Percentiles rank a stretch among this genome's conserved stretches.
phyloP scores from a whole-genome alignment of 2,888 invertebrate species.

The Rhamnusium bicolor region DNA sequence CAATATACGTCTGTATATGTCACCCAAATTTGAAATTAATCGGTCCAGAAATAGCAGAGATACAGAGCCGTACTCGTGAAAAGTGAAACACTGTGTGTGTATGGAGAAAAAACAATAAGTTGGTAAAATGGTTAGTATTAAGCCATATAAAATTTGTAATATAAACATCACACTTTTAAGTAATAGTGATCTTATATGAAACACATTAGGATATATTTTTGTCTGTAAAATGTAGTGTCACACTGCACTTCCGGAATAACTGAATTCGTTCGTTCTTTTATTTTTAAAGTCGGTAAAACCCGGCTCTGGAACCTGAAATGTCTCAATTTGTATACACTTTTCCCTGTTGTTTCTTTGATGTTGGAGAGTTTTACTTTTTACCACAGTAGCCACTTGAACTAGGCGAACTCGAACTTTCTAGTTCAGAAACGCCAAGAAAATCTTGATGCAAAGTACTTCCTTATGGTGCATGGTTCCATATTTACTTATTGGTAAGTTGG shows the following conservation, averaged over 20 bases:
- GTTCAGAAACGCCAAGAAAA: conserved; percentile 68
- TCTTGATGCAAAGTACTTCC: conserved; percentile 68
- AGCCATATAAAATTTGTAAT: background rate
- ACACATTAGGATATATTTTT: background rate
- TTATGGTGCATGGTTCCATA: conserved; percentile 67
- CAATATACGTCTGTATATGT: too few species aligned
- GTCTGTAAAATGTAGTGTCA: conserved; percentile 56
- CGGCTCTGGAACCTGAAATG: conserved; percentile 67
- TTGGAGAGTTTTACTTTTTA: conserved; percentile 69
- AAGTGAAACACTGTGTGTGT: too few species aligned
- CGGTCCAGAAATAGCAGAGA: too few species aligned
- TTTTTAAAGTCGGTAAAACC: conserved; percentile 64
- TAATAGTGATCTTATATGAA: background rate
- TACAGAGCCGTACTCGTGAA: too few species aligned
- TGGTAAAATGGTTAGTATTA: background rate
- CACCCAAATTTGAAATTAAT: too few species aligned
- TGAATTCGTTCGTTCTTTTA: conserved; percentile 63
- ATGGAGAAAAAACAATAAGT: too few species aligned
- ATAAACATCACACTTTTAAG: background rate
- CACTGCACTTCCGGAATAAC: conserved; percentile 69
- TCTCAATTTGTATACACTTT: conserved; percentile 70
- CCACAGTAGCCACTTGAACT: conserved; percentile 66
- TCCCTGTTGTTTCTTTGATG: conserved; percentile 64
- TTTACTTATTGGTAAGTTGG: conserved; percentile 60
- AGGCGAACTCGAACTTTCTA: conserved; percentile 68